phyloP scores from a whole-genome alignment of 2,888 invertebrate species.

The Deilephila porcellus region DNA sequence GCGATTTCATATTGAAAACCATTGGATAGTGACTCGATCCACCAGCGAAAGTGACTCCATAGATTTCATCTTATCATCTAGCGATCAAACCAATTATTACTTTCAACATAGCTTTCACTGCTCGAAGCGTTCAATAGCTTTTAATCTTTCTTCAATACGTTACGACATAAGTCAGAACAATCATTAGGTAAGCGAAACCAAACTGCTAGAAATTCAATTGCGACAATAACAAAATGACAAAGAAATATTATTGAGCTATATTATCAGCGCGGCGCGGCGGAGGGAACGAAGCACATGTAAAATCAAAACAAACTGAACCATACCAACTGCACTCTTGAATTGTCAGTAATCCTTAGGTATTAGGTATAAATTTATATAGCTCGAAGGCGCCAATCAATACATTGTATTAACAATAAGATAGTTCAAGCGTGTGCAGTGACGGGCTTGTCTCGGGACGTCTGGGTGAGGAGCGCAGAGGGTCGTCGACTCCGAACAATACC shows the following conservation, averaged over 20 bases:
- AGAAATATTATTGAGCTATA: too few relatives aligned
- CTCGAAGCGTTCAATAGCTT: neutral
- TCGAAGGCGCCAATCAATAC: too few relatives aligned
- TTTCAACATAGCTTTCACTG: constrained; percentile 12
- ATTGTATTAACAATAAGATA: too few relatives aligned
- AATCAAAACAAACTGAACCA: too few relatives aligned
- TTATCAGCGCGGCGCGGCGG: too few relatives aligned
- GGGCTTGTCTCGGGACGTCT: neutral
- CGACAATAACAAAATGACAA: too few relatives aligned
- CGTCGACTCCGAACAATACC: constrained; percentile 20
- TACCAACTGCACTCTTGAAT: too few relatives aligned
- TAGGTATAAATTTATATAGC: too few relatives aligned
- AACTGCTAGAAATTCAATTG: neutral
- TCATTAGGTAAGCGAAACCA: neutral
- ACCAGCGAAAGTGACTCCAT: constrained; percentile 6
- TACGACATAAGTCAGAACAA: neutral
- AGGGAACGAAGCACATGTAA: too few relatives aligned
- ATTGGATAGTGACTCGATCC: neutral
- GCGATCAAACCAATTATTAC: neutral
- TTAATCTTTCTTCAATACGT: neutral
- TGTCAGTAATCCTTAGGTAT: too few relatives aligned
- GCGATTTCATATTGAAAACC: neutral
- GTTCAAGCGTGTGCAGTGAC: neutral
- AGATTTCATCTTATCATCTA: neutral
- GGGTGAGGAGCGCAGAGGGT: neutral